Evolutionary conservation across 2,888 invertebrate species (phyloP).

Genomic region (Tetrapedia diversipes): DNA sequence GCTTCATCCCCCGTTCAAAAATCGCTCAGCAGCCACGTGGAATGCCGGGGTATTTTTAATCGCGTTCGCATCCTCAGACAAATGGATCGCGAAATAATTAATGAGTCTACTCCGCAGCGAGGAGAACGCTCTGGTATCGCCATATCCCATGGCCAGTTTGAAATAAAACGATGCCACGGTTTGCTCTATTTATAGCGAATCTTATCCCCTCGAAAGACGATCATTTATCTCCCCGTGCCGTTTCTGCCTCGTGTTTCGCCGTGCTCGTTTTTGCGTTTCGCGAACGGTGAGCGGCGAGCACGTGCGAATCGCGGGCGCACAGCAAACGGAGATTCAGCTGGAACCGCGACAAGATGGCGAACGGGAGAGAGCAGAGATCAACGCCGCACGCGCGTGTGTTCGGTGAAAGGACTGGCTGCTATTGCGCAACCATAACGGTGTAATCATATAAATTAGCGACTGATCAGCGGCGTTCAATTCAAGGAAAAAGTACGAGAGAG

Average conservation of each 20-base stretch:
- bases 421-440: slow-evolving; percentile 44
- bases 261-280: slow-evolving; percentile 21
- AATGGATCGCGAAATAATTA: slow-evolving; percentile 45
- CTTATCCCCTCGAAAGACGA: slow-evolving; percentile 48
- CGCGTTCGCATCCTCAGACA: slow-evolving; percentile 2
- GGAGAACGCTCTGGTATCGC: slow-evolving; percentile 21
- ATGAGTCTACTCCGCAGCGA: slow-evolving; percentile 14
- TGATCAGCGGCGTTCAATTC: slow-evolving; percentile 12
- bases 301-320: slow-evolving; percentile 44
- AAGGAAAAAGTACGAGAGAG: neutral
- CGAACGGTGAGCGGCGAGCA: slow-evolving; percentile 49
- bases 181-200: slow-evolving; percentile 52
- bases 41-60: slow-evolving; percentile 7
- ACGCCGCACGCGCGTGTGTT: slow-evolving; percentile 4
- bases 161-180: slow-evolving; percentile 38
- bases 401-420: slow-evolving; percentile 46
- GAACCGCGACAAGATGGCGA: slow-evolving; percentile 2
- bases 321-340: slow-evolving; percentile 39
- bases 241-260: slow-evolving; percentile 29
- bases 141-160: slow-evolving; percentile 19
- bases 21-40: neutral
- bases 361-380: slow-evolving; percentile 19
- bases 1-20: neutral
- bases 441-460: slow-evolving; percentile 39
- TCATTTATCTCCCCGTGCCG: slow-evolving; percentile 48